phyloP scores from a whole-genome alignment of 2,888 invertebrate genomes.

The Apamea monoglypha region DNA sequence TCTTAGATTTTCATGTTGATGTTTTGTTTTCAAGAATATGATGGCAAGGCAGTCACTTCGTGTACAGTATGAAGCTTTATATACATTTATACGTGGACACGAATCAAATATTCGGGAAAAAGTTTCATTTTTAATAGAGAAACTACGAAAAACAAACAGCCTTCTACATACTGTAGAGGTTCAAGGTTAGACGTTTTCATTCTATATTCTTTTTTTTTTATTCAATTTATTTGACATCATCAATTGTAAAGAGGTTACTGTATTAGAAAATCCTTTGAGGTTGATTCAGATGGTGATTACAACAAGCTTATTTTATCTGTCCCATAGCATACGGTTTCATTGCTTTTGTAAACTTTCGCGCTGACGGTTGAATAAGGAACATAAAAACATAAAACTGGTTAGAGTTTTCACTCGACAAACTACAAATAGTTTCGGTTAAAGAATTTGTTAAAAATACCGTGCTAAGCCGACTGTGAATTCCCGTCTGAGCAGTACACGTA shows the following conservation, averaged over 20 bases:
- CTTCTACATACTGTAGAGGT: too few relatives aligned
- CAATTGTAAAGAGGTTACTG: background rate
- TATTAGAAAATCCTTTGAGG: background rate
- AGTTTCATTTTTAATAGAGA: too few relatives aligned
- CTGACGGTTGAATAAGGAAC: background rate
- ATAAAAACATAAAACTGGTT: slow-evolving; percentile 14
- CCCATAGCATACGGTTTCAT: background rate
- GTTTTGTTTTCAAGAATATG: too few relatives aligned
- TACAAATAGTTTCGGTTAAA: slow-evolving; percentile 32
- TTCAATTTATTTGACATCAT: too few relatives aligned
- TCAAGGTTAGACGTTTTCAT: too few relatives aligned
- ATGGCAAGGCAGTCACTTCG: too few relatives aligned
- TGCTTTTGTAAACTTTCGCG: background rate
- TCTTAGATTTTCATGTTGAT: background rate
- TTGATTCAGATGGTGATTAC: background rate
- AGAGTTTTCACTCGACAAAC: slow-evolving; percentile 24
- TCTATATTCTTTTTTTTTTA: too few relatives aligned
- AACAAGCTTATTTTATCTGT: too few relatives aligned
- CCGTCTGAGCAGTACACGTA: slow-evolving; percentile 27
- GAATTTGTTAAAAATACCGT: slow-evolving; percentile 58
- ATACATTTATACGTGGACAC: too few relatives aligned
- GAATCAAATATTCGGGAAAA: too few relatives aligned
- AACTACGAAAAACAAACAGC: too few relatives aligned
- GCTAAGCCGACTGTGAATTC: slow-evolving; percentile 59
- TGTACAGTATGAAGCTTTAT: too few relatives aligned